phyloP scores from a whole-genome alignment of 2,888 invertebrate genomes.

The Neocrepidodera transversa region DNA sequence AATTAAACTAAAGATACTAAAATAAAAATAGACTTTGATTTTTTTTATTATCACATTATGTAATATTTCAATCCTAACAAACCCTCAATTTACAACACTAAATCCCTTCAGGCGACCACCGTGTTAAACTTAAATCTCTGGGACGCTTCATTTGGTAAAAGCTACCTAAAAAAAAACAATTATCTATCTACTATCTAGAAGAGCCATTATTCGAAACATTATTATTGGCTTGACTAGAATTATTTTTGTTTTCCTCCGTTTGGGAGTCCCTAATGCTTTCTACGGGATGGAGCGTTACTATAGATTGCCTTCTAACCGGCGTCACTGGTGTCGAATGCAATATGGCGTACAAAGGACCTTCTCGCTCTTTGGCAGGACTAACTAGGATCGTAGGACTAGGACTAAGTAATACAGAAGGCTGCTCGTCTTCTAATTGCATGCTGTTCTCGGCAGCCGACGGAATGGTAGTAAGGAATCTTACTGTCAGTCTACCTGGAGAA shows the following conservation, averaged over 20 bases:
- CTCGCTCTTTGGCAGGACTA: slow-evolving; percentile 55
- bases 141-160: slow-evolving; percentile 28
- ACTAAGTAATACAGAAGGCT: slow-evolving; percentile 32
- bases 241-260: slow-evolving; percentile 8
- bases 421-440: slow-evolving; percentile 72
- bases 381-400: slow-evolving; percentile 49
- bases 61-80: too few relatives aligned
- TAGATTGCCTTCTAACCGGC: slow-evolving; percentile 55
- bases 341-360: slow-evolving; percentile 58
- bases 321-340: slow-evolving; percentile 54
- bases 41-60: too few relatives aligned
- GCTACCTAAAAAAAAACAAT: slow-evolving; percentile 40
- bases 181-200: slow-evolving; percentile 52
- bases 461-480: slow-evolving; percentile 73
- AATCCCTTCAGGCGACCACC: too few relatives aligned
- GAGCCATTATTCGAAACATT: slow-evolving; percentile 43
- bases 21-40: too few relatives aligned
- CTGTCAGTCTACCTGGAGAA: slow-evolving; percentile 63
- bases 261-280: slow-evolving; percentile 44
- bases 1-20: too few relatives aligned
- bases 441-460: slow-evolving; percentile 78
- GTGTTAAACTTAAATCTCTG: slow-evolving; percentile 18
- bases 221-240: slow-evolving; percentile 47
- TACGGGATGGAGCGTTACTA: slow-evolving; percentile 58
- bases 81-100: too few relatives aligned